Evolutionary conservation across 2,797 vertebrate genomes (phyloP).

Genomic region (Enteromius treurensis): DNA sequence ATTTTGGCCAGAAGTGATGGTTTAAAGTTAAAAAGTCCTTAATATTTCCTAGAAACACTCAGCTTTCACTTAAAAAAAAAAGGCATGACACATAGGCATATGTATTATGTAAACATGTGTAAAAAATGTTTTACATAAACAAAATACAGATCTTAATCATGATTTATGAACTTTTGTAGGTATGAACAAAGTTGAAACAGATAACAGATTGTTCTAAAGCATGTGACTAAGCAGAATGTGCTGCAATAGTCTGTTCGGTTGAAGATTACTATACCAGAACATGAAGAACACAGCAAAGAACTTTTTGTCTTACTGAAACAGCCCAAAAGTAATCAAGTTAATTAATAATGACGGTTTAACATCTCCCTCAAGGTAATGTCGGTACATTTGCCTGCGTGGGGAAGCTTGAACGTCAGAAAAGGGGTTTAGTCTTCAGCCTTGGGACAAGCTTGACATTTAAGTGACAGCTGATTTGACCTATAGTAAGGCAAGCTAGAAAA

Average conservation of each 20-base stretch:
- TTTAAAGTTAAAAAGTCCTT: background rate
- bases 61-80: background rate
- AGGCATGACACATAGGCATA: background rate
- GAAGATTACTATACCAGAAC: background rate
- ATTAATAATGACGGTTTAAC: background rate
- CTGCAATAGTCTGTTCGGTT: background rate
- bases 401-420: constrained; percentile 3
- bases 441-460: constrained; percentile 7
- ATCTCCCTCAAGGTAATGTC: background rate
- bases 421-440: background rate
- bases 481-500: background rate
- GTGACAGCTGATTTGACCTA: constrained; percentile 32
- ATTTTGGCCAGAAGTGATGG: background rate
- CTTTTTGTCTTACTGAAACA: background rate
- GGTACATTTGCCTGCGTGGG: background rate
- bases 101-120: too few species aligned
- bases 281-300: background rate
- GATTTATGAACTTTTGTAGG: background rate
- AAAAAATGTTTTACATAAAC: too few species aligned
- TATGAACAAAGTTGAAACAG: background rate
- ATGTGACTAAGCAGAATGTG: background rate
- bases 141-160: background rate
- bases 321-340: too few species aligned
- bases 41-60: background rate
- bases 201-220: background rate